Evolutionary conservation across 2,113 vertebrate genomes (phyloP), one percentile per base, ranked within the genome.

Genomic region (Brienomyrus longianalis): DNA sequence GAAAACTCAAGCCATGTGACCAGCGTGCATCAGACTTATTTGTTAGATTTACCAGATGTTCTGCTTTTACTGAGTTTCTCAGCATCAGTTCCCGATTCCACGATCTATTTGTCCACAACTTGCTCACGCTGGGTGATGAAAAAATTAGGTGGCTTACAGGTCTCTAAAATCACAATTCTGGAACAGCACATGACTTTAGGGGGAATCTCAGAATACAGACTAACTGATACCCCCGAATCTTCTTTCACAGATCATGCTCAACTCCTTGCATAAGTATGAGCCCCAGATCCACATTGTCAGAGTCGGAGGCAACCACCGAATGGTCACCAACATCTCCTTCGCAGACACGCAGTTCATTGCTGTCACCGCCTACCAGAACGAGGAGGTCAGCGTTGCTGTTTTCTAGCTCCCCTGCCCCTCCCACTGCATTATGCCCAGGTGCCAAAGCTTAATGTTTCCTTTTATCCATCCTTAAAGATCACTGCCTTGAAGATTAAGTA

Each of bases 401-500:
- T 17, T 19, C 51, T 54, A 56, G 7, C 13, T 17, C 3, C n/a
- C 83, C 83, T 62, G 56, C n/a, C 50, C 10, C n/a, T 2, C 11
- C 50, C 13, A 87, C 15, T 56, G 27, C 50, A 31, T 1, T 31
- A 3, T 52, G n/a, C 2, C n/a, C 10, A 52, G 13, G 19, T 31
- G 27, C 10, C 39, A 86, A 86, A 31, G 0, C 5, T 39, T 87
- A 86, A 86, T 1, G 2, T 62, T n/a, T 62, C 2, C 50, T 88
- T 3, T 50, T 70, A 62, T 89, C 84, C 9, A 62, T 21, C 91
- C 2, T 91, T 83, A 51, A 95, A 99, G 98, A 98, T 99, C 93
- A 99, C 98, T 17, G 97, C 98, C 92, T 97, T 99, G 95, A 99
- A 99, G 97, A 99, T 99, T 95, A 99, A 98, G 93, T 97, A 99